phyloP scores from a whole-genome alignment of 2,113 vertebrate species.

The Marcusenius ussheri region DNA sequence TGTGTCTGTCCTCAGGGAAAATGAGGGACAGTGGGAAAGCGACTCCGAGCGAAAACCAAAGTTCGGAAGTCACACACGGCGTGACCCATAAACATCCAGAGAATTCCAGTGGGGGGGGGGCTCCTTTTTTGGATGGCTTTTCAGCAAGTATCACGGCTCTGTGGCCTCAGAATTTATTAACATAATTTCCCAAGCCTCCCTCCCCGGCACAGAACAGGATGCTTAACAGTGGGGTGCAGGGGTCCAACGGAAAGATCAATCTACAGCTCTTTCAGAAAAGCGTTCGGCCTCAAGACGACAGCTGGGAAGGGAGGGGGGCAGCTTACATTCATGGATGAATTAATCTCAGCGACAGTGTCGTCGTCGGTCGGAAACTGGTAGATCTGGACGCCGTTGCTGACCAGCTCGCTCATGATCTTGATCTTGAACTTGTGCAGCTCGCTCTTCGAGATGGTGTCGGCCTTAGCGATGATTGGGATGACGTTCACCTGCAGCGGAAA shows the following conservation, averaged over 20 bases:
- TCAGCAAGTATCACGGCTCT: not conserved
- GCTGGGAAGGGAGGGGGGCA: not conserved
- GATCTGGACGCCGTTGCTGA: conserved; percentile 96
- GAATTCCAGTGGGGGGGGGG: not conserved
- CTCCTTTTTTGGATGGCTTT: not conserved
- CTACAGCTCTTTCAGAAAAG: not conserved
- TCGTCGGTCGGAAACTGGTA: conserved; percentile 97
- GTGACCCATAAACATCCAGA: not conserved
- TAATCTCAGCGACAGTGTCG: conserved; percentile 86
- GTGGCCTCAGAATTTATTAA: not conserved
- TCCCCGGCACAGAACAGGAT: not conserved
- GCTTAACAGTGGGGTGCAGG: not conserved
- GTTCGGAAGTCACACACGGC: not conserved
- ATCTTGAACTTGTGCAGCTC: conserved; percentile 98
- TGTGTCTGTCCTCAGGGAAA: not conserved
- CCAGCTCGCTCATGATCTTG: conserved; percentile 97
- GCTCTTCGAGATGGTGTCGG: conserved; percentile 96
- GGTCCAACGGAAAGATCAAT: not conserved
- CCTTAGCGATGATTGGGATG: conserved; percentile 95
- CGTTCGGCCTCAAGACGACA: not conserved
- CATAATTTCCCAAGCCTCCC: not conserved
- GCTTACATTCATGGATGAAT: conserved; percentile 95
- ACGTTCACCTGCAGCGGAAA: conserved; percentile 77
- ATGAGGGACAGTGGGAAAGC: conserved; percentile 30
- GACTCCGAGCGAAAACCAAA: not conserved